These are phyloP conservation scores for Drosophila grimshawi DNA, from an alignment of 1,140 invertebrate genomes.

Conservation along the genomic window DNA sequence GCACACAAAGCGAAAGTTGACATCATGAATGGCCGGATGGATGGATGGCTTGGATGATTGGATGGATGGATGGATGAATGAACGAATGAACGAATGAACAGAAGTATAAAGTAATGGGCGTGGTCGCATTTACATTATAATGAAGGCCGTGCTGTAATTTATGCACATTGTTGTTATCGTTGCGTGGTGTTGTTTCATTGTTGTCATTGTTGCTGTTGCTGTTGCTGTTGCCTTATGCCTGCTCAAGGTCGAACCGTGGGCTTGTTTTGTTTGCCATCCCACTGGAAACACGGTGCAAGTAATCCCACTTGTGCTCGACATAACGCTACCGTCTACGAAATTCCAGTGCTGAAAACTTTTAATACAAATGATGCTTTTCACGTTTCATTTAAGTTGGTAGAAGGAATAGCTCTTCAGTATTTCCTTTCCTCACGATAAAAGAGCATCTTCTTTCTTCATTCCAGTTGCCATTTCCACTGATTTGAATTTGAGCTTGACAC, in stretches of 20 bases:
- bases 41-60: slow-evolving; percentile 23
- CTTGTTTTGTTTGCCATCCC: neutral
- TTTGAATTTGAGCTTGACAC: slow-evolving; percentile 55
- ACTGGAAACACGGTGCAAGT: neutral
- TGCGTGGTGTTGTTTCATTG: slow-evolving; percentile 28
- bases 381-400: too few species aligned
- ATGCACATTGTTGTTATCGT: slow-evolving; percentile 51
- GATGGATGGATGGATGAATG: slow-evolving; percentile 19
- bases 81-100: neutral
- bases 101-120: slow-evolving; percentile 32
- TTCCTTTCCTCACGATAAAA: too few species aligned
- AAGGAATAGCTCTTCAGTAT: too few species aligned
- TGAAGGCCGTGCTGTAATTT: slow-evolving; percentile 60
- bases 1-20: slow-evolving; percentile 31
- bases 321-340: neutral
- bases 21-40: slow-evolving; percentile 30
- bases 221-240: slow-evolving; percentile 25
- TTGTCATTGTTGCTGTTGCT: slow-evolving; percentile 45
- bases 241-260: slow-evolving; percentile 54
- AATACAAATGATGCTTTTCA: too few species aligned
- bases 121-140: slow-evolving; percentile 66
- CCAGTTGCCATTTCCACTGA: slow-evolving; percentile 32
- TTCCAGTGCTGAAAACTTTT: neutral
- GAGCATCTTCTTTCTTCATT: slow-evolving; percentile 2
- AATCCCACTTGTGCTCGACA: neutral